Base-by-base conservation (phyloP, 2,113 vertebrate species). In the Grantiella picta region DNA sequence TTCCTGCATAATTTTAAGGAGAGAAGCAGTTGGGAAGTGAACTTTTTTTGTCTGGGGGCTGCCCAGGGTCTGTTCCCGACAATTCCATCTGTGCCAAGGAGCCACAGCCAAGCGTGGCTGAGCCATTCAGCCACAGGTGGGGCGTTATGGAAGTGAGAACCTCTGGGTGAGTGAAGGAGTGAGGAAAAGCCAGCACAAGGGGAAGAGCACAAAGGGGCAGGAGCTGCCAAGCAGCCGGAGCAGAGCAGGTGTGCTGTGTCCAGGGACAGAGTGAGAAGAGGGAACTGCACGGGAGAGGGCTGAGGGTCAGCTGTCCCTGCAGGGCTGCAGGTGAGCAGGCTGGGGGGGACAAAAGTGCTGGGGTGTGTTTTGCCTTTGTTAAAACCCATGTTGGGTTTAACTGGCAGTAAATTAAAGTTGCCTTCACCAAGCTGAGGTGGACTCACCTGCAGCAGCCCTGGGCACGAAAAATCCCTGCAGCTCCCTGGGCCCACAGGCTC, bases 101-200 rank as follows among this genome's bases (percentile, higher is more conserved):
- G 9, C 5, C 9, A 40, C 25, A 70, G 16, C 4, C 0, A 0
- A 54, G 42, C 28, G 7, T 2, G 11, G n/a, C 35, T 1, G 17
- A 64, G 23, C 2, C 14, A 5, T 8, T 81, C 56, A 85, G 57
- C 5, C 28, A 11, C 10, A 28, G 28, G 3, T 38, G 40, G 0
- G 3, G 52, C 31, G 44, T 31, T 12, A 11, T 38, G 24, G 40
- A 66, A 86, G 27, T 44, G 66, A 35, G 31, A 54, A 64, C 8
- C 4, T 8, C 44, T 8, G 13, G n/a, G 15, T 1, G 10, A 72
- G 21, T 15, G 31, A n/a, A 49, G 16, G 12, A 35, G 17, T 18
- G 28, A 69, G 44, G 27, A 21, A 31, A 60, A 65, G 27, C 4
- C 8, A 11, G 35, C 0, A 4, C 27, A 28, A 29, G 4, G 10